These are phyloP conservation scores for Gastracanthus pulcherrimus DNA, from an alignment of 2,888 invertebrate species.

Conservation along the genomic window DNA sequence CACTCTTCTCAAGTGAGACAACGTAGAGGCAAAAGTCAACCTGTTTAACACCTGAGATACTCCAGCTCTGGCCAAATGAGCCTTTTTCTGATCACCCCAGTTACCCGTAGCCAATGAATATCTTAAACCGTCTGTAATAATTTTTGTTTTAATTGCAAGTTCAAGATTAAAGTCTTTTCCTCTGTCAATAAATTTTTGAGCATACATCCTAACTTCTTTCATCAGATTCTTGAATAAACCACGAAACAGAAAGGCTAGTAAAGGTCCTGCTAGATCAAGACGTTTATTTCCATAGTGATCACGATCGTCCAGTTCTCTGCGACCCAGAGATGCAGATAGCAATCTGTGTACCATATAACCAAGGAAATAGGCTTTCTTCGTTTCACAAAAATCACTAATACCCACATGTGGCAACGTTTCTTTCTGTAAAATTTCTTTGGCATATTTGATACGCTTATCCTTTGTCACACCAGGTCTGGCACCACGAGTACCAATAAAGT, in stretches of 20 bases:
- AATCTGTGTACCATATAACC: slow-evolving; percentile 99
- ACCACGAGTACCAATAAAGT: slow-evolving; percentile 98
- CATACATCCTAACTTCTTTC: slow-evolving; percentile 98
- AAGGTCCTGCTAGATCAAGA: slow-evolving; percentile 97
- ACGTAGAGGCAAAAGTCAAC: slow-evolving; percentile 98
- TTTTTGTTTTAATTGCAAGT: slow-evolving; percentile 96
- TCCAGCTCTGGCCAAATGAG: slow-evolving; percentile 98
- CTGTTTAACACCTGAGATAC: slow-evolving; percentile 98
- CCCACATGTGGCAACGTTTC: slow-evolving; percentile 99
- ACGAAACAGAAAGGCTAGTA: slow-evolving; percentile 97
- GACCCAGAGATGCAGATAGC: slow-evolving; percentile 93
- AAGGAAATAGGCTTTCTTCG: slow-evolving; percentile 98
- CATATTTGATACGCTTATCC: slow-evolving; percentile 99
- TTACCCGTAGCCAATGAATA: slow-evolving; percentile 99
- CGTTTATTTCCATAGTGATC: slow-evolving; percentile 99
- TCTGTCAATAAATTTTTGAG: slow-evolving; percentile 98
- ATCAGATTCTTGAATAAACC: slow-evolving; percentile 97
- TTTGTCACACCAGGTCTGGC: slow-evolving; percentile 98
- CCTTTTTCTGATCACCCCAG: slow-evolving; percentile 99
- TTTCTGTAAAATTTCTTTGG: slow-evolving; percentile 98
- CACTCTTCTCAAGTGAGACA: slow-evolving; percentile 97
- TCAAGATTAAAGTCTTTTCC: slow-evolving; percentile 99
- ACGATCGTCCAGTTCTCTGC: slow-evolving; percentile 98
- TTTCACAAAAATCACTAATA: slow-evolving; percentile 99
- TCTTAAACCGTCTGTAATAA: slow-evolving; percentile 97